Percentiles rank a stretch among this genome's conserved stretches.
Conservation (phyloP, 30 jellyfish, hydroid and myxozoan genomes). For the Chrysaora quinquecirrha region DNA sequence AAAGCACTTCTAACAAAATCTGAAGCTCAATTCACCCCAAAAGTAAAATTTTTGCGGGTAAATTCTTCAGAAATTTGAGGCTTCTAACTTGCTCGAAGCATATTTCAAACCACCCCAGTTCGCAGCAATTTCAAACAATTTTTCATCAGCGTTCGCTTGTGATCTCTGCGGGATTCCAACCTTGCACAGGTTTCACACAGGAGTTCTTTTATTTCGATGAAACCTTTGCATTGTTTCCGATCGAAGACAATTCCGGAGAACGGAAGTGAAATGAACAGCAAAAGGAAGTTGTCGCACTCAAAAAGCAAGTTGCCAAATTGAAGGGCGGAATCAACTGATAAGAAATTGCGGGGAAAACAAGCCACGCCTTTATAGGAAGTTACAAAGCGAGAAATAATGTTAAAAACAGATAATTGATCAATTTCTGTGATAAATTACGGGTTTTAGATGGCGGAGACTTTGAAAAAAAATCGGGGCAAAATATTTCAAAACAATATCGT, state of each 20-base stretch:
- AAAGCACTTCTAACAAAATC: neutral
- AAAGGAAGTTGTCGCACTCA: constrained; percentile 52
- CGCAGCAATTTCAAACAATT: neutral
- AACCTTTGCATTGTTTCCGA: constrained; percentile 52
- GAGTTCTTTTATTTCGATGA: constrained; percentile 24
- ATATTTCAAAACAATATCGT: neutral
- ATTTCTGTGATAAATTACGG: too few species aligned
- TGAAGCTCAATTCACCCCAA: neutral
- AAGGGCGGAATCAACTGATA: neutral
- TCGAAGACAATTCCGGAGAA: constrained; percentile 50
- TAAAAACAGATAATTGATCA: too few species aligned
- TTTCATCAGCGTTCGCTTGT: constrained; percentile 10
- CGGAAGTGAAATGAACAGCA: constrained; percentile 72
- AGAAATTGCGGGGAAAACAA: too few species aligned
- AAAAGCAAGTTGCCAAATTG: constrained; percentile 4
- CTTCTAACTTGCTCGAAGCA: neutral
- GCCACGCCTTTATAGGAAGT: too few species aligned
- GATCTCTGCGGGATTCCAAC: constrained; percentile 53
- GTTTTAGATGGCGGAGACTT: too few species aligned
- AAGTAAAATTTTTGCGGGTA: neutral
- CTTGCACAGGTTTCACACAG: constrained; percentile 26
- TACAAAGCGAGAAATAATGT: too few species aligned
- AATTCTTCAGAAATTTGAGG: neutral
- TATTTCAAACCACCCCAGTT: neutral
- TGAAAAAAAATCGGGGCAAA: too few species aligned